Evolutionary conservation across 2,888 invertebrate species (phyloP), one percentile per base, ranked within the genome.

Genomic region (Folsomia manolachei): DNA sequence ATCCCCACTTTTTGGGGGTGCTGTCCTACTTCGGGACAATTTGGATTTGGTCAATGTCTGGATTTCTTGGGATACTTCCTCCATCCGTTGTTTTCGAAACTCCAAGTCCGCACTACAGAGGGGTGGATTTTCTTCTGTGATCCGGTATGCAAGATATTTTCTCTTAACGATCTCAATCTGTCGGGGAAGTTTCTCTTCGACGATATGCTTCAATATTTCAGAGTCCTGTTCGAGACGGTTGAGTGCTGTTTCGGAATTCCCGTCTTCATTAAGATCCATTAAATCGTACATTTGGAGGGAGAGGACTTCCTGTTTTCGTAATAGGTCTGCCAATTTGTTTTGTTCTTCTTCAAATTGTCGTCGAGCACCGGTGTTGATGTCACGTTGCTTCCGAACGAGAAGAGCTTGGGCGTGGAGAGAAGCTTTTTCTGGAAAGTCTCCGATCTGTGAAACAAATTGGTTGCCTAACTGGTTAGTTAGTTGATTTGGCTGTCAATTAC

Each of bases 151-250:
- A 56, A 91, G 85, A 80, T 89, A 89, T 80, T 88, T 88, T 82
- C 89, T 88, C 67, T 88, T 85, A 11, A 85, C 83, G 2, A 63
- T 64, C 0, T 85, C 83, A 61, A 90, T 85, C 83, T 95, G 94
- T 80, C 89, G 88, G 0, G 92, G 92, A 69, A 94, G 83, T 82
- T 93, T 91, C 82, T 93, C 92, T 76, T 90, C 89, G 0, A 89
- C 89, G 75, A 94, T 86, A 83, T 91, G 92, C 73, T 86, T 87
- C 82, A 91, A 90, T 39, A 91, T 87, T 84, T 90, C 89, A 56
- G 90, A 88, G 84, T 92, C 92, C 82, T 92, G 91, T 82, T 90
- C 89, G 76, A 92, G 84, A 79, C 90, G 88, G 82, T 90, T 89
- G 63, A 93, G 84, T 69, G 92, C 85, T 60, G 87, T 88, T 83